A percentile compares a stretch with the other conserved stretches of the same genome.
phyloP scores from a whole-genome alignment of 2,113 vertebrate genomes.

The Tauraco erythrolophus region DNA sequence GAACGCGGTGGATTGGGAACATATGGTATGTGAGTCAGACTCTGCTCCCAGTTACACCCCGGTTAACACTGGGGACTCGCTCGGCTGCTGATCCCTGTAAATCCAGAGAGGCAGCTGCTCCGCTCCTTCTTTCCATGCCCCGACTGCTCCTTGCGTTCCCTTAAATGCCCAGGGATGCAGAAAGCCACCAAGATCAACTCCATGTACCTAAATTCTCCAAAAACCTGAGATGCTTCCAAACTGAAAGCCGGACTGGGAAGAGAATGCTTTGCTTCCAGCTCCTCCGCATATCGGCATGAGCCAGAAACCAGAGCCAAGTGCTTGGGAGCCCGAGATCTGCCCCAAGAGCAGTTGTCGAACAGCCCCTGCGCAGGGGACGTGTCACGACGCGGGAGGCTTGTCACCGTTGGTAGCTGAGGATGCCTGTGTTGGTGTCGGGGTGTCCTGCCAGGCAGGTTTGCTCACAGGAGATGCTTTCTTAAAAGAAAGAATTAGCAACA shows the following conservation, averaged over 20 bases:
- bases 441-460: constrained; percentile 17
- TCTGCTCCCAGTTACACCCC: constrained; percentile 42
- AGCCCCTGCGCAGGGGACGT: not conserved
- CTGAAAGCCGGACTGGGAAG: not conserved
- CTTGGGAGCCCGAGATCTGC: not conserved
- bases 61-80: not conserved
- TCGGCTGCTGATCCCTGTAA: constrained; percentile 37
- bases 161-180: not conserved
- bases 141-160: not conserved
- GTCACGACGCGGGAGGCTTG: not conserved
- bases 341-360: not conserved
- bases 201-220: not conserved
- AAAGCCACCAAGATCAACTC: not conserved
- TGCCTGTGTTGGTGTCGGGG: not conserved
- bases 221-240: not conserved
- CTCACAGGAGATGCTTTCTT: not conserved
- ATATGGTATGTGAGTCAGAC: constrained; percentile 35
- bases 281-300: not conserved
- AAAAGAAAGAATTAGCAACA: not conserved
- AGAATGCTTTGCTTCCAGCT: not conserved
- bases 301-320: not conserved
- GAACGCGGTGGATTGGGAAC: constrained; percentile 44
- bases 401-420: not conserved
- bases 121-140: not conserved
- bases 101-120: constrained; percentile 12